These are phyloP conservation scores for Sinocyclocheilus anshuiensis DNA, from an alignment of 2,113 vertebrate species.

Conservation along the genomic window DNA sequence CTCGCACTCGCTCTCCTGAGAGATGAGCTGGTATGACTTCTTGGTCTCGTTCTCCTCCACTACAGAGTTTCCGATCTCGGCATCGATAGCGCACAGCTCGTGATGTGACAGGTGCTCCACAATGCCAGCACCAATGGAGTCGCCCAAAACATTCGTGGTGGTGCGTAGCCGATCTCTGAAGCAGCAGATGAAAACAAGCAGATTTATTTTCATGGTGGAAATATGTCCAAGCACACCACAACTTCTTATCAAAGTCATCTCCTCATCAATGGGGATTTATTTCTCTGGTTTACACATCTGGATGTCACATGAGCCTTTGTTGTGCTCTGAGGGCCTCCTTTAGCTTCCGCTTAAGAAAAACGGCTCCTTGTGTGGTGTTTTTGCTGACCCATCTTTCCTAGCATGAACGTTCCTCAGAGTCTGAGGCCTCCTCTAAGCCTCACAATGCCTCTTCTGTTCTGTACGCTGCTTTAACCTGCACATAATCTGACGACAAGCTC, in stretches of 20 bases:
- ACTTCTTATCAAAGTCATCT: not conserved
- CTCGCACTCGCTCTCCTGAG: slow-evolving; percentile 82
- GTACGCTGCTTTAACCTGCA: not conserved
- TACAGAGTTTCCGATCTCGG: slow-evolving; percentile 87
- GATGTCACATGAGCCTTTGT: slow-evolving; percentile 12
- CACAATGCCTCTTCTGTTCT: slow-evolving; percentile 38
- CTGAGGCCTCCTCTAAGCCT: not conserved
- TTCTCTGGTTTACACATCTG: slow-evolving; percentile 6
- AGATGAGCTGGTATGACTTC: slow-evolving; percentile 88
- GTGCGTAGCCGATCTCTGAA: slow-evolving; percentile 92
- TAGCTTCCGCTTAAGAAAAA: not conserved
- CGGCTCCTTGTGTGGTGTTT: not conserved
- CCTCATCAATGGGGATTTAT: not conserved
- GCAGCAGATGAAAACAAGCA: not conserved
- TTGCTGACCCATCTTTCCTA: slow-evolving; percentile 22
- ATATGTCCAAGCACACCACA: not conserved
- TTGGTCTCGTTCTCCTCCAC: slow-evolving; percentile 90
- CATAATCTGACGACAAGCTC: not conserved
- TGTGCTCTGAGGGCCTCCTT: not conserved
- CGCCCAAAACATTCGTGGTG: slow-evolving; percentile 92
- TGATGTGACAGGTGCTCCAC: slow-evolving; percentile 92
- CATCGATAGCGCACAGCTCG: slow-evolving; percentile 82
- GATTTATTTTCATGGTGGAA: not conserved
- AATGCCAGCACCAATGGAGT: slow-evolving; percentile 94
- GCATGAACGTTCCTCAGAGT: not conserved